phyloP scores from a whole-genome alignment of 2,113 vertebrate species.

The Spheniscus mendiculus region DNA sequence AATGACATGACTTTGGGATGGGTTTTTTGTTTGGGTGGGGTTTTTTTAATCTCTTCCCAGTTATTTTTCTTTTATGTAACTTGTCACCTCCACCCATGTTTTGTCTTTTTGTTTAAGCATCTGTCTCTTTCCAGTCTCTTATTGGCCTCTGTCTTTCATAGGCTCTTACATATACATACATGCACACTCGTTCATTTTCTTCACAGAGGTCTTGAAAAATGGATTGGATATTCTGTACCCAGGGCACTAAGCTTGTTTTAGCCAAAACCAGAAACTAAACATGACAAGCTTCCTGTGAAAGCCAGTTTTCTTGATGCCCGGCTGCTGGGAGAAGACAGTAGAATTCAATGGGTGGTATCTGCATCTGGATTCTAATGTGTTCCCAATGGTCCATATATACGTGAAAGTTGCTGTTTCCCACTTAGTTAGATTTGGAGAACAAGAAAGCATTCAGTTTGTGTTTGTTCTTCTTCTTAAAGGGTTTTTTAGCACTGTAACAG shows the following conservation, averaged over 20 bases:
- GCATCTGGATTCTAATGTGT: not conserved
- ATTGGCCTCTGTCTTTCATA: accelerated
- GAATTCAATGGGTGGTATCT: not conserved
- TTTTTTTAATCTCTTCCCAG: not conserved
- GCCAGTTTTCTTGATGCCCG: not conserved
- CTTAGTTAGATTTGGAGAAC: not conserved
- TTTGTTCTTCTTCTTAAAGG: not conserved
- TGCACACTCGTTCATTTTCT: not conserved
- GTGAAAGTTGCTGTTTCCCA: not conserved
- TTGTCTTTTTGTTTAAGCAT: not conserved
- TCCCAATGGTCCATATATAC: not conserved
- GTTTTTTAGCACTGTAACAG: not conserved
- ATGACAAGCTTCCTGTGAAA: not conserved
- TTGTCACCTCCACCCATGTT: not conserved
- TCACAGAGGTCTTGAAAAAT: not conserved
- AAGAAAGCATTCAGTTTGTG: not conserved
- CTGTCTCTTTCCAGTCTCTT: not conserved
- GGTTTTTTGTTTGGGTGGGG: not conserved
- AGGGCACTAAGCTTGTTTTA: not conserved
- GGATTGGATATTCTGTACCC: not conserved
- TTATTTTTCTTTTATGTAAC: not conserved
- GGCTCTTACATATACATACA: not conserved
- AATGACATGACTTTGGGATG: not conserved
- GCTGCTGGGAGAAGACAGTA: not conserved
- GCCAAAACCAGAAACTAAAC: not conserved